These are phyloP conservation scores for Darevskia mixta DNA, from an alignment of 2,797 vertebrate genomes.

Conservation along the genomic window DNA sequence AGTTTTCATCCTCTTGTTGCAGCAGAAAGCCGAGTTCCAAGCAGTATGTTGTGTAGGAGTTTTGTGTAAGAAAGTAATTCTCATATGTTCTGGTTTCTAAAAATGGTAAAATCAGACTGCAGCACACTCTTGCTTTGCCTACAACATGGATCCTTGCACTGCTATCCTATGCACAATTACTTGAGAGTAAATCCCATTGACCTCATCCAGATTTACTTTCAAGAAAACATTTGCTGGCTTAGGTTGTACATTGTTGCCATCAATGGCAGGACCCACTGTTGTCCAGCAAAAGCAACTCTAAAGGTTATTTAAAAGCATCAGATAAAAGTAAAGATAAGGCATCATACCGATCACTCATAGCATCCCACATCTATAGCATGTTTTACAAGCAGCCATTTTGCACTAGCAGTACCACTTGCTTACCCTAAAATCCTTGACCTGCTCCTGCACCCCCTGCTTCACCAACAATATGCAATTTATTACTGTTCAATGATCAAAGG, in stretches of 20 bases:
- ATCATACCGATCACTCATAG: neutral
- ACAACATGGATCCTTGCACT: neutral
- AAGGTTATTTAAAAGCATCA: neutral
- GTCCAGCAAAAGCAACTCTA: neutral
- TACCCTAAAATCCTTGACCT: neutral
- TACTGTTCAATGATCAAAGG: neutral
- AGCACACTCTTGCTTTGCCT: neutral
- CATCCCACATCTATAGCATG: neutral
- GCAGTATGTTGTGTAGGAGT: neutral
- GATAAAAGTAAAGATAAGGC: neutral
- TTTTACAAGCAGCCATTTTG: constrained; percentile 1
- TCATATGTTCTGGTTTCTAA: neutral
- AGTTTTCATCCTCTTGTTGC: neutral
- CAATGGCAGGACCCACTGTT: neutral
- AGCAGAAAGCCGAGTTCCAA: neutral
- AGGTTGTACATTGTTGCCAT: neutral
- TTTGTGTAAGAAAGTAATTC: neutral
- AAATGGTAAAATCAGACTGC: neutral
- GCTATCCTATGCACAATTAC: neutral
- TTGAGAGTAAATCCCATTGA: neutral
- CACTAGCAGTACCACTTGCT: neutral
- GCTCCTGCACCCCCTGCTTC: neutral
- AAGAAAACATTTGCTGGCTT: neutral
- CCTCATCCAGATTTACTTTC: neutral
- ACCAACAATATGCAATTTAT: neutral